Conservation (phyloP, 92 coral and sea anemone genomes). For the Umimayanthus chanpuru region DNA sequence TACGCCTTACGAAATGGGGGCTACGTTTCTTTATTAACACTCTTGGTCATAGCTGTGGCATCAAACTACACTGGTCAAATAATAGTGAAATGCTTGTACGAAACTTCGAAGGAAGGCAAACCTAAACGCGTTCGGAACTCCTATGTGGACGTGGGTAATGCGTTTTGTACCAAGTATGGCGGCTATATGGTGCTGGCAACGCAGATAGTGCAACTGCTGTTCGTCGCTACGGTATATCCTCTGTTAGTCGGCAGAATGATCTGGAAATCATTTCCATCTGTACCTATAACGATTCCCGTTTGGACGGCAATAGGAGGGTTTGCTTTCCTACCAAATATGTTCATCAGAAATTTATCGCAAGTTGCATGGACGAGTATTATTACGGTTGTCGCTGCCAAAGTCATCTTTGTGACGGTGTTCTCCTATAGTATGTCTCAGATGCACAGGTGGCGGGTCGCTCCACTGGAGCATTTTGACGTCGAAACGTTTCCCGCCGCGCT, state of each 20-base stretch:
- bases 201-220: slow-evolving; percentile 74
- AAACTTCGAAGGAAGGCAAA: slow-evolving; percentile 54
- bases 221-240: slow-evolving; percentile 87
- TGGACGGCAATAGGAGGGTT: slow-evolving; percentile 88
- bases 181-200: slow-evolving; percentile 76
- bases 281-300: slow-evolving; percentile 63
- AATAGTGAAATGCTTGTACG: slow-evolving; percentile 84
- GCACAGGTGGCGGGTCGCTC: slow-evolving; percentile 75
- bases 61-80: slow-evolving; percentile 93
- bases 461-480: slow-evolving; percentile 74
- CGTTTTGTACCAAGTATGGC: slow-evolving; percentile 72
- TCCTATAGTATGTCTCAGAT: slow-evolving; percentile 73
- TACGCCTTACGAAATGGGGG: slow-evolving; percentile 91
- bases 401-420: slow-evolving; percentile 86
- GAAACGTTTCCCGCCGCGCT: slow-evolving; percentile 89
- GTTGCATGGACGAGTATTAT: slow-evolving; percentile 97
- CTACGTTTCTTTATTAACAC: slow-evolving; percentile 67
- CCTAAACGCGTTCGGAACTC: slow-evolving; percentile 77
- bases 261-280: slow-evolving; percentile 69
- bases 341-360: slow-evolving; percentile 85
- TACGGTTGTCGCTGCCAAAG: slow-evolving; percentile 82
- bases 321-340: slow-evolving; percentile 83
- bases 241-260: slow-evolving; percentile 86
- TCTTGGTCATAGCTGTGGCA: slow-evolving; percentile 71
- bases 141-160: slow-evolving; percentile 84